Evolutionary conservation across 2,888 invertebrate genomes (phyloP).

Genomic region (Caenorhabditis afra): DNA sequence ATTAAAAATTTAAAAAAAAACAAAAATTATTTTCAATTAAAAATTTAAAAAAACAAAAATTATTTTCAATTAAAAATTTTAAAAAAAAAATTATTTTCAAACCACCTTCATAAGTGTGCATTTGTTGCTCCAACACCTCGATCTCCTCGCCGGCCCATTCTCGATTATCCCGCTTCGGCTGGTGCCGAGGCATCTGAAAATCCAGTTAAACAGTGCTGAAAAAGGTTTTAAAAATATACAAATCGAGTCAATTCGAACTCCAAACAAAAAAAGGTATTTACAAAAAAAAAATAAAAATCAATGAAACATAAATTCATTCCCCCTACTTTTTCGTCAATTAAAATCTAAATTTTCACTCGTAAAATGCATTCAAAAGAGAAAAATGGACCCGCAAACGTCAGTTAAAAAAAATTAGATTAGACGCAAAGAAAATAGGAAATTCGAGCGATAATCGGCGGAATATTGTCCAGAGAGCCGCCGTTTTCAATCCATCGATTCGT

Average conservation of each 20-base stretch:
- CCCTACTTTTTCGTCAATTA: too few relatives aligned
- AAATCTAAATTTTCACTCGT: neutral
- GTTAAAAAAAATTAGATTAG: slow-evolving; percentile 13
- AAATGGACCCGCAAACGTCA: neutral
- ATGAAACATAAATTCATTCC: too few relatives aligned
- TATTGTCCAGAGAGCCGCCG: slow-evolving; percentile 58
- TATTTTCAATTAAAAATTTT: too few relatives aligned
- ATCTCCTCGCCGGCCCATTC: neutral
- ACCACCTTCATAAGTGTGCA: slow-evolving; percentile 40
- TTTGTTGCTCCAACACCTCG: neutral
- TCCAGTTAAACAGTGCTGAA: neutral
- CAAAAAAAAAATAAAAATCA: too few relatives aligned
- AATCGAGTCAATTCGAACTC: neutral
- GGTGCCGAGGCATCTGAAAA: slow-evolving; percentile 16
- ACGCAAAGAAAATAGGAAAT: slow-evolving; percentile 56
- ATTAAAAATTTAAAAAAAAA: too few relatives aligned
- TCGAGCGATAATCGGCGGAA: slow-evolving; percentile 61
- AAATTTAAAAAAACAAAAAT: too few relatives aligned
- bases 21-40: too few relatives aligned
- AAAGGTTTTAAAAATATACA: neutral
- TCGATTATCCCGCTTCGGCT: neutral
- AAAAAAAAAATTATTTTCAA: too few relatives aligned
- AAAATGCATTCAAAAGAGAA: slow-evolving; percentile 3
- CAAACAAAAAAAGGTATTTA: slow-evolving; percentile 2
- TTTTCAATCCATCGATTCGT: slow-evolving; percentile 50